Evolutionary conservation across 1,140 invertebrate species (phyloP), one percentile per base, ranked within the genome.

Genomic region (Orussus abietinus): DNA sequence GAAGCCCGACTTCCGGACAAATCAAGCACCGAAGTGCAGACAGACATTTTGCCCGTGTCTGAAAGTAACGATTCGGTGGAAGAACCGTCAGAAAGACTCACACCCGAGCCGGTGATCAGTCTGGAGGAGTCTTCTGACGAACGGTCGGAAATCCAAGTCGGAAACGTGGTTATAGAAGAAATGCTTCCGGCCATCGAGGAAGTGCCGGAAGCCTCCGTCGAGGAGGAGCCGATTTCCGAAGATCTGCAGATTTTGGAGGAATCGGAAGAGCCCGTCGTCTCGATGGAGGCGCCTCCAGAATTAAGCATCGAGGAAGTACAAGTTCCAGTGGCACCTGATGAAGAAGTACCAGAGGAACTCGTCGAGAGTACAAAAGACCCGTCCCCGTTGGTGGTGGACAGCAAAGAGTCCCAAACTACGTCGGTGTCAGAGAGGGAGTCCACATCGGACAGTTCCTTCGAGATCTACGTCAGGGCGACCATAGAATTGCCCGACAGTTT

Each of bases 381-480:
- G n/a, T n/a, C n/a, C n/a, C n/a, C n/a, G n/a, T n/a, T n/a, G n/a
- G n/a, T n/a, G n/a, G n/a, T n/a, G n/a, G n/a, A n/a, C n/a, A n/a
- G n/a, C n/a, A n/a, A n/a, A n/a, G n/a, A n/a, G n/a, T n/a, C n/a
- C n/a, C n/a, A 39, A 10, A 12, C 26, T 5, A 5, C 15, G 0
- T 45, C 15, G 18, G 18, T 28, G n/a, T 51, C 56, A 1, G 62
- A 63, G 4, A 56, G 51, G 28, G 55, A 54, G 9, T 52, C 45
- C 11, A 57, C 47, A 6, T 28, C 55, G 4, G 67, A 68, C 6
- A 49, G 54, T 13, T 64, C 59, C 1, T 62, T 59, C 20, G 66
- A 71, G 42, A 66, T 74, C 14, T 62, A 57, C 18, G 53, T 74
- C n/a, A 48, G 60, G 33, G 64, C 71, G 0, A 74, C 62, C 1